phyloP scores from a whole-genome alignment of 1,140 invertebrate species.

The Phymorhynchus buccinoides region DNA sequence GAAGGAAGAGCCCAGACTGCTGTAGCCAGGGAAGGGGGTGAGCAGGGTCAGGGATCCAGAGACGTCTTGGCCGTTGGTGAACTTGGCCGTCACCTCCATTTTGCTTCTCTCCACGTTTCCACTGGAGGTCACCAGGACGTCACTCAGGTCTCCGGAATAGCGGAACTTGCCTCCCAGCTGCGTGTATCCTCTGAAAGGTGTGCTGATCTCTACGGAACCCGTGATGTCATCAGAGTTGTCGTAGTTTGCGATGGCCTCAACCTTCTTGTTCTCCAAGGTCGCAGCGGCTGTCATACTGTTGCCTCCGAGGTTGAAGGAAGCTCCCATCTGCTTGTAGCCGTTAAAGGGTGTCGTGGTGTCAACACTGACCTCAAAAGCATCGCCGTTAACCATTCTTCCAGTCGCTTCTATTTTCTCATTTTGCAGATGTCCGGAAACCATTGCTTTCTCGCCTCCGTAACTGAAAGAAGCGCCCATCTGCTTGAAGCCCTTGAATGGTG shows the following conservation, averaged over 20 bases:
- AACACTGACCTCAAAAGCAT: background rate
- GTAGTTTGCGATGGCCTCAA: background rate
- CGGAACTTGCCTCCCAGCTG: conserved; percentile 4
- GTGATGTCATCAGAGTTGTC: background rate
- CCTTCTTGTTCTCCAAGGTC: background rate
- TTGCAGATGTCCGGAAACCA: conserved; percentile 6
- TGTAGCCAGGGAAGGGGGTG: conserved; percentile 22
- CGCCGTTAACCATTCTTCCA: background rate
- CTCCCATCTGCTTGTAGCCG: background rate
- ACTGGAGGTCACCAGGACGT: background rate
- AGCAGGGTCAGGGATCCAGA: background rate
- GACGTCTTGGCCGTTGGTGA: background rate
- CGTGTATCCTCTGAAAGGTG: conserved; percentile 26
- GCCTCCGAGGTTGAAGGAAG: background rate
- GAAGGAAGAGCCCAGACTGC: background rate
- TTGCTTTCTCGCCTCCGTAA: background rate
- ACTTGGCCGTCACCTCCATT: conserved; percentile 5
- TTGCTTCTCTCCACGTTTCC: background rate
- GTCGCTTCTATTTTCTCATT: background rate
- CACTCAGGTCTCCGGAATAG: conserved; percentile 9
- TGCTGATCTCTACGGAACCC: conserved; percentile 12
- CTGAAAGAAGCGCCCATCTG: background rate
- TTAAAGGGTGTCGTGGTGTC: background rate
- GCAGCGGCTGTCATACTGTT: background rate
- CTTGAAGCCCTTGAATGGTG: conserved; percentile 8